Evolutionary conservation across 2,113 vertebrate species (phyloP), one percentile per base, ranked within the genome.

Genomic region (Nansenia antarctica): DNA sequence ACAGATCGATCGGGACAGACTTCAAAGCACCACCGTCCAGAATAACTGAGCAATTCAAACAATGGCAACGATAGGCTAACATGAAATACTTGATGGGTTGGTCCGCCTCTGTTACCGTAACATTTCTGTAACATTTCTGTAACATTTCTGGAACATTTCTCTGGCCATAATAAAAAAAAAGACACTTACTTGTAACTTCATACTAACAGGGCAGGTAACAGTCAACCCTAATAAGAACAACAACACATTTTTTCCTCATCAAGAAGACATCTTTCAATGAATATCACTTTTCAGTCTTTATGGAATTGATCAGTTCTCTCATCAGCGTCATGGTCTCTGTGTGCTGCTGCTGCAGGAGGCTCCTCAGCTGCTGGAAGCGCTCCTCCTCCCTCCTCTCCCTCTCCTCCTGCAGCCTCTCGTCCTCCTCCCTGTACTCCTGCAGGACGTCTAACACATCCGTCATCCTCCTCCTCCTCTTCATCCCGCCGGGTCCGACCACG

Each of bases 231-330:
- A 49, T 22, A 20, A 49, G 11, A 11, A 37, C 35, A 37, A 11
- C 5, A 37, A 37, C 11, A 37, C 35, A 37, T 37, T 37, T 37
- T 37, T 37, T 5, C 35, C 9, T 47, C 45, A 47, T n/a, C 37
- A 42, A 15, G 37, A 39, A 39, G 37, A 39, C 37, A 39, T 39
- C 37, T 12, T 9, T 39, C 37, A 39, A 14, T 47, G 14, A n/a
- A 47, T n/a, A 47, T 49, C 45, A 49, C 9, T 49, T 58, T 30
- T 58, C 27, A 26, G 15, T 30, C 55, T 69, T 69, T 35, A 69
- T 39, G 35, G 66, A 24, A 31, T 31, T 35, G 12, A 69, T 61
- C 58, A 69, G 22, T 20, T 69, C 67, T 53, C 57, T 69, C 67
- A 61, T 69, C 20, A 47, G 8, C 1, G 12, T 29, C 67, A 69